phyloP scores from a whole-genome alignment of 2,113 vertebrate species.

The Oreotrochilus melanogaster region DNA sequence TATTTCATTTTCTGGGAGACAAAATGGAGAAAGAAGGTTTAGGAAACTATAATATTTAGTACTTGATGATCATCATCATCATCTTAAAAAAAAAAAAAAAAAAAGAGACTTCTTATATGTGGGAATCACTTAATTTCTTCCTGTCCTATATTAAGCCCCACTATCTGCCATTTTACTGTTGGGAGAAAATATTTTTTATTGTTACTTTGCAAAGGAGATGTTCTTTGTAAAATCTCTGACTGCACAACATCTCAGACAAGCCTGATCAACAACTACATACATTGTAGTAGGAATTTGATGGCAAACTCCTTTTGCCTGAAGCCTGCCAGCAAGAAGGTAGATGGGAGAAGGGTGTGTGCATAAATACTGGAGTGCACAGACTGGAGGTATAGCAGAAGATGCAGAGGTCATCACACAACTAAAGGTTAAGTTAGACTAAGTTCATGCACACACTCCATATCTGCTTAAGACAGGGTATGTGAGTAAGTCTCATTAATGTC shows the following conservation, averaged over 20 bases:
- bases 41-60: not conserved
- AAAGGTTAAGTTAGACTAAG: not conserved
- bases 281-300: not conserved
- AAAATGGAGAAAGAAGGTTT: rapidly evolving
- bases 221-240: not conserved
- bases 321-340: not conserved
- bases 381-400: not conserved
- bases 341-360: not conserved
- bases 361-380: not conserved
- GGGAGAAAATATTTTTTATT: not conserved
- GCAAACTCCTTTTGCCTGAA: not conserved
- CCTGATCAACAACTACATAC: not conserved
- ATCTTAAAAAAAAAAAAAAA: not conserved
- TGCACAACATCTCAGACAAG: not conserved
- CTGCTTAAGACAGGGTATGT: not conserved
- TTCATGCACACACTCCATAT: not conserved
- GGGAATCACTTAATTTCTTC: not conserved
- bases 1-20: not conserved
- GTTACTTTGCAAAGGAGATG: not conserved
- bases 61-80: not conserved
- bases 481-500: not conserved
- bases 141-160: not conserved
- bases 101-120: not conserved
- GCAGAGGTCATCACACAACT: rapidly evolving
- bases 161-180: not conserved